Conservation (phyloP, 2,797 vertebrate species). For the Acrossocheilus wenchowensis region DNA sequence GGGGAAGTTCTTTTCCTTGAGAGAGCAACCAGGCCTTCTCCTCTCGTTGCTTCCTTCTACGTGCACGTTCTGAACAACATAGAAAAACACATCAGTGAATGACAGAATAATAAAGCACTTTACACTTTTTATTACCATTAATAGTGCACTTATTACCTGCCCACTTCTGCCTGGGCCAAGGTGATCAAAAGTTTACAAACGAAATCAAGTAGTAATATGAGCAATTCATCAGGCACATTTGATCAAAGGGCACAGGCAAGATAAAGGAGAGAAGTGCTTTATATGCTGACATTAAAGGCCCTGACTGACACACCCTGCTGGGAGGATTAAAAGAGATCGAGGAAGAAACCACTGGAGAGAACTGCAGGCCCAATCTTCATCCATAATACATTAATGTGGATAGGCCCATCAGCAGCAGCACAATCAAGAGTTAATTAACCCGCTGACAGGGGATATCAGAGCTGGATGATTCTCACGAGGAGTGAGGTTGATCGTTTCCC, state of each 20-base stretch:
- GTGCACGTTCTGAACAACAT: constrained; percentile 85
- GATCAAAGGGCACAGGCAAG: constrained; percentile 74
- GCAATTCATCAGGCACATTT: constrained; percentile 63
- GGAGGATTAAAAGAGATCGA: constrained; percentile 75
- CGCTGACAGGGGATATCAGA: constrained; percentile 78
- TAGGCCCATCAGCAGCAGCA: constrained; percentile 69
- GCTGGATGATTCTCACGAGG: constrained; percentile 58
- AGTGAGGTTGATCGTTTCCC: constrained; percentile 60
- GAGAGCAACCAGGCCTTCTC: constrained; percentile 93
- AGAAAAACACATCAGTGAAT: constrained; percentile 1
- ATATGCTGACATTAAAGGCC: constrained; percentile 75
- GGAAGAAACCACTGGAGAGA: constrained; percentile 67
- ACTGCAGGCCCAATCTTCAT: constrained; percentile 73
- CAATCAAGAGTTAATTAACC: constrained; percentile 80
- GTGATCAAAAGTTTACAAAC: constrained; percentile 61
- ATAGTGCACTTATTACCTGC: constrained; percentile 49
- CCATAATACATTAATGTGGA: constrained; percentile 79
- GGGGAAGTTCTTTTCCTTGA: constrained; percentile 92
- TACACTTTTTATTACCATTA: constrained; percentile 52
- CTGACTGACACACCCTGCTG: constrained; percentile 67
- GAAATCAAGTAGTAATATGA: constrained; percentile 58
- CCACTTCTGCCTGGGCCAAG: constrained; percentile 29
- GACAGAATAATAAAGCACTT: constrained; percentile 30
- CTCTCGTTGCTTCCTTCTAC: constrained; percentile 92
- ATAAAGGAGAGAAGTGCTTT: constrained; percentile 66